phyloP scores from a whole-genome alignment of 1,140 invertebrate species.

The Myzus persicae region DNA sequence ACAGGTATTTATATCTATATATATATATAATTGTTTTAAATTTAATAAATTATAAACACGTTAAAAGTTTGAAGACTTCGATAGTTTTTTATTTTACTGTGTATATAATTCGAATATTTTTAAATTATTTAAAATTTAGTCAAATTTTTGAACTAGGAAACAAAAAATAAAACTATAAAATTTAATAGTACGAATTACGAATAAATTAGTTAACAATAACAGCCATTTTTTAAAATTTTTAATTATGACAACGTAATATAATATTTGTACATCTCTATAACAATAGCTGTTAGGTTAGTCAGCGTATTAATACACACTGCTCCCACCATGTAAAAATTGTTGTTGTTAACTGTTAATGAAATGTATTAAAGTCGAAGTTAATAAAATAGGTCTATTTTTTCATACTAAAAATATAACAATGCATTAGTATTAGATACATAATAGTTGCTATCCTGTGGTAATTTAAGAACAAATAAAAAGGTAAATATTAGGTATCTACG shows the following conservation, averaged over 20 bases:
- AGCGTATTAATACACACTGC: background rate
- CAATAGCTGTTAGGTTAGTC: background rate
- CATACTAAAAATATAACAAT: background rate
- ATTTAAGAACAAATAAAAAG: too few species aligned
- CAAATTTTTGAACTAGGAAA: background rate
- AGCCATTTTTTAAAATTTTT: background rate
- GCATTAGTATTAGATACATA: background rate
- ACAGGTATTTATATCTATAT: background rate
- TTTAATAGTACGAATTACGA: background rate
- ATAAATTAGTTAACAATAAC: background rate
- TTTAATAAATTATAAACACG: background rate
- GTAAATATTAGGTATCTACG: too few species aligned
- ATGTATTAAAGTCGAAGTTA: background rate
- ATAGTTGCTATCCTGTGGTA: background rate
- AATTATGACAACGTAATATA: background rate
- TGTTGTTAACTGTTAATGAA: background rate
- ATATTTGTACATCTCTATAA: background rate
- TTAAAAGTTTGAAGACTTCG: too few species aligned
- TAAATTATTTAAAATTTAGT: background rate
- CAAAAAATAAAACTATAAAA: background rate
- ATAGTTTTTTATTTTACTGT: background rate
- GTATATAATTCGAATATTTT: background rate
- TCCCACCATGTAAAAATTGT: background rate
- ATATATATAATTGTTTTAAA: too few species aligned
- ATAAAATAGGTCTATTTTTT: background rate